Conservation (phyloP, 1,140 invertebrate species). For the Aphaenogaster rudis region DNA sequence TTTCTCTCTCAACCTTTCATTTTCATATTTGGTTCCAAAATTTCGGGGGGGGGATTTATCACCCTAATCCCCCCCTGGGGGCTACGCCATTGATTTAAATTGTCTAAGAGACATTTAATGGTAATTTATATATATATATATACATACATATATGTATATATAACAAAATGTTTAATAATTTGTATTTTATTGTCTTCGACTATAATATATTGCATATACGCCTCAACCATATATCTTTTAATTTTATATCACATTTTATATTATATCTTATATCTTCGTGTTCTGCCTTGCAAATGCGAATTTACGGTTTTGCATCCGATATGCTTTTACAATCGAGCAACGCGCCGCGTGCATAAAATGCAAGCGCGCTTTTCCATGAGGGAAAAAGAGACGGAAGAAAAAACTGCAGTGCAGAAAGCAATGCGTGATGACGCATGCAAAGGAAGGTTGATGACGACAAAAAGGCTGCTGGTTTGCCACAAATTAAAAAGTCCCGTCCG, state of each 20-base stretch:
- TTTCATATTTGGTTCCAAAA: no score
- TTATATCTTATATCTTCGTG: not conserved
- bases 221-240: not conserved
- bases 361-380: not conserved
- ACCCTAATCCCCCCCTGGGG: no score
- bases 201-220: not conserved
- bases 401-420: not conserved
- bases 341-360: not conserved
- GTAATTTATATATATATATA: no score
- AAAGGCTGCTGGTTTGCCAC: constrained; percentile 14
- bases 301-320: constrained; percentile 23
- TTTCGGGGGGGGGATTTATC: no score
- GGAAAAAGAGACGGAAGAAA: constrained; percentile 11
- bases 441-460: constrained; percentile 24
- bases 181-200: not conserved
- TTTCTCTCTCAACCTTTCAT: no score
- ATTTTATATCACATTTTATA: not conserved
- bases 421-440: constrained; percentile 5
- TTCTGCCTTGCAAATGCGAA: constrained; percentile 22
- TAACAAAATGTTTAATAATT: not conserved
- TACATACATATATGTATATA: no score
- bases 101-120: not conserved
- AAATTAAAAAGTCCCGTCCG: constrained; percentile 61
- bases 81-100: not conserved
- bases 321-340: constrained; percentile 9